These are phyloP conservation scores for Gallinago stenura DNA, from an alignment of 2,797 vertebrate genomes.

Conservation along the genomic window DNA sequence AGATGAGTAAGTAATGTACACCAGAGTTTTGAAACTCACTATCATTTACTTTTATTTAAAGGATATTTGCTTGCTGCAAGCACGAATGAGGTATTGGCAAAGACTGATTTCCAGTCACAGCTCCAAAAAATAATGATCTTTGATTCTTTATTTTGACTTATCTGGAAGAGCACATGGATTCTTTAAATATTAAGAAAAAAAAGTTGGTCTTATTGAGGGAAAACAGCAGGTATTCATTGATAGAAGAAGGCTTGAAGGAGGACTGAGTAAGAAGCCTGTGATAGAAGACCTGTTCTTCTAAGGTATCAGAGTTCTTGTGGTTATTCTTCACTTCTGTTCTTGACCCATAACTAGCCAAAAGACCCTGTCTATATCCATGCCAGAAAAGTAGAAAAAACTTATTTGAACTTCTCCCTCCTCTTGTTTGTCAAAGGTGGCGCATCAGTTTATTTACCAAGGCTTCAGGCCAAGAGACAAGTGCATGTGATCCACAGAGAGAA, in stretches of 20 bases:
- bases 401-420: neutral
- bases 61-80: neutral
- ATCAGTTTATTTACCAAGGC: neutral
- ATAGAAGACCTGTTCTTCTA: neutral
- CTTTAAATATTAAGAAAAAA: neutral
- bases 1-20: neutral
- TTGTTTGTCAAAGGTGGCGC: neutral
- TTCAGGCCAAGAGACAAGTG: neutral
- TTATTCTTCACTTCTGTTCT: neutral
- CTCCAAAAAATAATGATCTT: neutral
- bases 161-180: neutral
- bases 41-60: neutral
- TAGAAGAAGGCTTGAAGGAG: neutral
- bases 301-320: neutral
- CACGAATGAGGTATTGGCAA: neutral
- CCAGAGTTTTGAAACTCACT: neutral
- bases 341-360: neutral
- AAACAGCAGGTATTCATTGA: neutral
- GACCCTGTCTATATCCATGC: neutral
- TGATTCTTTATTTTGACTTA: neutral
- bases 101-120: neutral
- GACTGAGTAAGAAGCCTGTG: neutral
- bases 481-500: neutral
- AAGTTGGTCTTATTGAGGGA: neutral
- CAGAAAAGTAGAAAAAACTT: neutral